Conservation (phyloP, 2,888 invertebrate species). For the Polydrusus tereticollis region DNA sequence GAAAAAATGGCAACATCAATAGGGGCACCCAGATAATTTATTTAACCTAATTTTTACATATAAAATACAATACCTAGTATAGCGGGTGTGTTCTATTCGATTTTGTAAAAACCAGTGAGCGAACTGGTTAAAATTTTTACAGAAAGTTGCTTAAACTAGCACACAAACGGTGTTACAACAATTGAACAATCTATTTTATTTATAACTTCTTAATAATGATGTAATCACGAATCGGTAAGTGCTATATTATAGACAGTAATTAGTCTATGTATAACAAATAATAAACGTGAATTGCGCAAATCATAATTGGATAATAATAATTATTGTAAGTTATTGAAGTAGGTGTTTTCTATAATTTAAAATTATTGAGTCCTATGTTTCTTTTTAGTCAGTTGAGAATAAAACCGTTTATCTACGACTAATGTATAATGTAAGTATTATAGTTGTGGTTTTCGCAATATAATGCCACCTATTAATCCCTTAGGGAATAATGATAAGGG, state of each 20-base stretch:
- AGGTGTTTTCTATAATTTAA: neutral
- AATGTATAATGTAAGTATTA: too few species aligned
- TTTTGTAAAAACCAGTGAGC: neutral
- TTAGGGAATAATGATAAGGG: too few species aligned
- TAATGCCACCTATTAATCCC: too few species aligned
- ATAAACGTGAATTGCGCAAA: neutral
- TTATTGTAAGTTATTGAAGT: neutral
- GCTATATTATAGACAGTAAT: neutral
- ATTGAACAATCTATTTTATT: conserved; percentile 15
- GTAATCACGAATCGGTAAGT: conserved; percentile 1
- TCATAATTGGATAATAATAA: neutral
- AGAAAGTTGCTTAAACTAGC: conserved; percentile 11
- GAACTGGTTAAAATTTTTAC: conserved; percentile 14
- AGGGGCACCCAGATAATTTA: conserved; percentile 3
- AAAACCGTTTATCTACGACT: too few species aligned
- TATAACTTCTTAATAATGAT: conserved; percentile 3
- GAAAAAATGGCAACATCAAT: neutral
- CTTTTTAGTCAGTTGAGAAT: too few species aligned
- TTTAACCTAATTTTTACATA: conserved; percentile 5
- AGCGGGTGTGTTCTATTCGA: conserved; percentile 2
- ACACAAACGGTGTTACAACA: conserved; percentile 6
- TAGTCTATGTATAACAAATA: conserved; percentile 9
- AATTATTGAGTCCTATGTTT: too few species aligned
- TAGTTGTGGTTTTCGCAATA: too few species aligned
- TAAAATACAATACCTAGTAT: neutral